These are phyloP conservation scores for Araneus ventricosus DNA, from an alignment of 1,140 invertebrate genomes.

Conservation along the genomic window DNA sequence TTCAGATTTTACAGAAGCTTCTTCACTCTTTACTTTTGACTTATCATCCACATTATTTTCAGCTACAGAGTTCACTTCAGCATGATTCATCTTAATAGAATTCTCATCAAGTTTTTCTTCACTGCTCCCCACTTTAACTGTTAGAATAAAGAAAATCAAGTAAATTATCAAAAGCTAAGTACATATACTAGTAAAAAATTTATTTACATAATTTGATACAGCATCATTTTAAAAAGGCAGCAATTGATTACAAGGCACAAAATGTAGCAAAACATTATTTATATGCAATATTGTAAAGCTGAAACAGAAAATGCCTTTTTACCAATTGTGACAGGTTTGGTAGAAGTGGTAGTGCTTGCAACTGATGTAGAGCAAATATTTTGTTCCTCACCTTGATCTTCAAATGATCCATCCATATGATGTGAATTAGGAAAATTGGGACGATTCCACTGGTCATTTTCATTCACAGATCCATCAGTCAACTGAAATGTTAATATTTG, in stretches of 20 bases:
- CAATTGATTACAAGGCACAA: not conserved
- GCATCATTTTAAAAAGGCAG: not conserved
- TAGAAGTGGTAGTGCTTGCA: not conserved
- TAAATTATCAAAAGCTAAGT: not conserved
- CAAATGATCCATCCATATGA: not conserved
- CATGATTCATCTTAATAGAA: not conserved
- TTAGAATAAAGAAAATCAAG: not conserved
- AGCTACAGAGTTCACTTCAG: not conserved
- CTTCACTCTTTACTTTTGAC: constrained; percentile 52
- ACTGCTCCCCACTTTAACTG: constrained; percentile 34
- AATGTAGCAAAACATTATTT: not conserved
- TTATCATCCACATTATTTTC: constrained; percentile 66
- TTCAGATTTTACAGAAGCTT: constrained; percentile 69
- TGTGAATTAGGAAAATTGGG: not conserved
- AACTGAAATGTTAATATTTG: not conserved
- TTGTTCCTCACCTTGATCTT: constrained; percentile 44
- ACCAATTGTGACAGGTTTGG: constrained; percentile 49
- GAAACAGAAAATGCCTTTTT: constrained; percentile 20
- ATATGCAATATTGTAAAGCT: not conserved
- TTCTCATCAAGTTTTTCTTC: not conserved
- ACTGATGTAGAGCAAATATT: constrained; percentile 3
- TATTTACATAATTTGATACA: not conserved
- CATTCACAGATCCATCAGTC: constrained; percentile 20
- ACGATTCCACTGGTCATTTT: constrained; percentile 22
- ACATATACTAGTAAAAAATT: too few relatives aligned